These are phyloP conservation scores for Pterocles burchelli DNA, from an alignment of 2,113 vertebrate genomes.

Conservation along the genomic window DNA sequence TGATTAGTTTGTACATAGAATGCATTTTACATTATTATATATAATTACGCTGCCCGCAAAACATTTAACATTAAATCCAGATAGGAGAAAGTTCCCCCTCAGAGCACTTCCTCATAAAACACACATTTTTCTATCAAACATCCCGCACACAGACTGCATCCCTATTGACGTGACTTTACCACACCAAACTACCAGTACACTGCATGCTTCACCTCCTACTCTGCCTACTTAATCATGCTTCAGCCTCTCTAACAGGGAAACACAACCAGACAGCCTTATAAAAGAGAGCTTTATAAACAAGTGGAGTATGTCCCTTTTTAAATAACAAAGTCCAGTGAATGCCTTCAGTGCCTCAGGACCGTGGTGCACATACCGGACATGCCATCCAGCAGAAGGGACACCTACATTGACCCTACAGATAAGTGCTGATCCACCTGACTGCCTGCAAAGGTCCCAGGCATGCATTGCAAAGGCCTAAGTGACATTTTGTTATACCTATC, in stretches of 20 bases:
- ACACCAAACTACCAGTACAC: background rate
- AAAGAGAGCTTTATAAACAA: conserved; percentile 84
- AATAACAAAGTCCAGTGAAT: conserved; percentile 53
- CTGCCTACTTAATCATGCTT: conserved; percentile 39
- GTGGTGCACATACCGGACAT: background rate
- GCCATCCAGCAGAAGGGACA: conserved; percentile 52
- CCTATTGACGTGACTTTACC: background rate
- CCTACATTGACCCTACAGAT: background rate
- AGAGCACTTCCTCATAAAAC: background rate
- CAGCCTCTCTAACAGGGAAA: conserved; percentile 56
- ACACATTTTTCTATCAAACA: background rate
- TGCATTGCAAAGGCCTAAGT: conserved; percentile 44
- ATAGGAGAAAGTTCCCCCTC: background rate
- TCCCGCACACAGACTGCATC: background rate
- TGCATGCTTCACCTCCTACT: conserved; percentile 8
- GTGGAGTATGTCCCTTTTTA: conserved; percentile 81
- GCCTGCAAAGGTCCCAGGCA: conserved; percentile 29
- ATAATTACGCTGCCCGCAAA: background rate
- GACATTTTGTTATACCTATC: background rate
- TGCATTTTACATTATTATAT: background rate
- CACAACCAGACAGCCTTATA: conserved; percentile 76
- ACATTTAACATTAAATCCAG: background rate
- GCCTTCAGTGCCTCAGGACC: conserved; percentile 60
- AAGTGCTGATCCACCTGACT: conserved; percentile 16
- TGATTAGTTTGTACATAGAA: conserved; percentile 53